Evolutionary conservation across 2,797 vertebrate species (phyloP), one percentile per base, ranked within the genome.

Genomic region (Falco biarmicus): DNA sequence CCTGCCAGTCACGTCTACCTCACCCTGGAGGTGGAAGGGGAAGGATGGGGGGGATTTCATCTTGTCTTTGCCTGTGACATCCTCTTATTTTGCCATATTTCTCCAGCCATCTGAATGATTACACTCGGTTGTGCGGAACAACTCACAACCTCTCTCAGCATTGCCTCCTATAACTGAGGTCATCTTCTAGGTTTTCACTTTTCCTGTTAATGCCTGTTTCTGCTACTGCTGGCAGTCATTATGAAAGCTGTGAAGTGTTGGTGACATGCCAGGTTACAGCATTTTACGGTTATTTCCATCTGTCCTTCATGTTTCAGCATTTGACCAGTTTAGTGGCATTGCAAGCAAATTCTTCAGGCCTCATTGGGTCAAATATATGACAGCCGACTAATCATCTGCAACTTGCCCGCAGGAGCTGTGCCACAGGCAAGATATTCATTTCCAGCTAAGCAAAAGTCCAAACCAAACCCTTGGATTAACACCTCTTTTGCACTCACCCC

Each of bases 1-100:
- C 86, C 96, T 98, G 97, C 92, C 98, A 95, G 73, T 98, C 98
- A 97, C 12, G 3, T 66, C 74, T 68, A 48, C 89, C 48, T 87
- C 71, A n/a, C 71, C 71, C 70, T 80, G 65, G 45, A 87, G 82
- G 51, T 89, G 41, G 69, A 84, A 92, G 28, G 54, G 32, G 84
- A 93, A 85, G 41, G 47, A 80, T 4, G 3, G 51, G 51, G 41
- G 45, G 22, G 21, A 84, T 78, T 91, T 81, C 0, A 0, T 47
- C 37, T 34, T 10, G 2, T 51, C 48, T 89, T 69, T 66, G 51
- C 50, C 41, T 60, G 34, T 68, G 47, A 51, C 32, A 47, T 37
- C 17, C 57, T 87, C 64, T 87, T 73, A 37, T 85, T 87, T 87
- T 61, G 25, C 65, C 1, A 0, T 54, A 26, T 85, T 92, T 70